Conservation (phyloP, 2,797 vertebrate genomes). For the Dendrocincla tyrannina region DNA sequence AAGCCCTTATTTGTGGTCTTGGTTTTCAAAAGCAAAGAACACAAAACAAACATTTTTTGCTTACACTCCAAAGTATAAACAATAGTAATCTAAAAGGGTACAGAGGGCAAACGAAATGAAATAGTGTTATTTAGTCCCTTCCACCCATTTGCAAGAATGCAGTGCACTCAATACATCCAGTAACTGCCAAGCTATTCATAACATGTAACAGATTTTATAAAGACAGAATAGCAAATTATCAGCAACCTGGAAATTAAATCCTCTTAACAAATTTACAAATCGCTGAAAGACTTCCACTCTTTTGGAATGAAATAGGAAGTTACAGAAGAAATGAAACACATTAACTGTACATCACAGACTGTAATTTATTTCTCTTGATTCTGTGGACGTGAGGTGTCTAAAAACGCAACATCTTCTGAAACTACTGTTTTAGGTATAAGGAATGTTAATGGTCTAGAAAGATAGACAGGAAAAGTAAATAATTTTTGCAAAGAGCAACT, state of each 20-base stretch:
- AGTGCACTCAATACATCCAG: background rate
- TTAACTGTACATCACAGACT: background rate
- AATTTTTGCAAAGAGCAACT: background rate
- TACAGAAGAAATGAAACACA: background rate
- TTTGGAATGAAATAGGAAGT: background rate
- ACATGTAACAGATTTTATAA: background rate
- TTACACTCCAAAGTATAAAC: constrained; percentile 2
- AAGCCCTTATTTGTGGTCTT: background rate
- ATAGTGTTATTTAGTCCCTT: background rate
- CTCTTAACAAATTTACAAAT: background rate
- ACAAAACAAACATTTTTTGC: background rate
- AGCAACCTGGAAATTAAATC: background rate
- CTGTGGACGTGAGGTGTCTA: background rate
- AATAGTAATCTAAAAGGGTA: background rate
- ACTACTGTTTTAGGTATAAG: background rate
- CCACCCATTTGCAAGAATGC: fast-evolving
- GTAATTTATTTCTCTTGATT: background rate
- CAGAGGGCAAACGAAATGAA: background rate
- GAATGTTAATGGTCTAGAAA: background rate
- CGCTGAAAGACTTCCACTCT: background rate
- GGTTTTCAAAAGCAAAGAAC: background rate
- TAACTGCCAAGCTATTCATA: background rate
- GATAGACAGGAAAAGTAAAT: background rate
- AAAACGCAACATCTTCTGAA: background rate
- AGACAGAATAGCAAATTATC: background rate